Percentiles rank a stretch among this genome's conserved stretches.
Evolutionary conservation across 2,113 vertebrate species (phyloP).

Genomic region (Hoplias malabaricus): DNA sequence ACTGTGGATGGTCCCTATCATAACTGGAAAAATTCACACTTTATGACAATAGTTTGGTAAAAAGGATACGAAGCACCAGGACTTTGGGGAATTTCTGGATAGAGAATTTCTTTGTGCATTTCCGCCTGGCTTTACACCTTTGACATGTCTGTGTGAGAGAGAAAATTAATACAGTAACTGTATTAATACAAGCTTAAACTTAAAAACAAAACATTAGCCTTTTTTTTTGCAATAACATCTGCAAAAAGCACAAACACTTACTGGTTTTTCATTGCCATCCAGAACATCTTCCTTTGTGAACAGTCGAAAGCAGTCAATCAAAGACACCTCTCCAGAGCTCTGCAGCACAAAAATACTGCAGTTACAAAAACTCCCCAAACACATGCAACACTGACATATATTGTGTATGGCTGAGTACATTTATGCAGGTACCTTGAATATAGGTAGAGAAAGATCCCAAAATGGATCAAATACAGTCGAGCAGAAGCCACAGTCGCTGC

Average conservation of each 20-base stretch:
- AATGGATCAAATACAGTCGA: slow-evolving; percentile 95
- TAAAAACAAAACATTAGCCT: background rate
- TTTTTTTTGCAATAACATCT: background rate
- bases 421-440: slow-evolving; percentile 80
- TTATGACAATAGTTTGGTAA: background rate
- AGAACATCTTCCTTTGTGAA: slow-evolving; percentile 94
- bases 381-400: background rate
- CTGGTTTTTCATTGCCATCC: slow-evolving; percentile 93
- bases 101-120: slow-evolving; percentile 94
- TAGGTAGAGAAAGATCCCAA: slow-evolving; percentile 95
- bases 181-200: background rate
- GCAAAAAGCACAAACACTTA: slow-evolving; percentile 54
- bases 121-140: slow-evolving; percentile 87
- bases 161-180: slow-evolving; percentile 7
- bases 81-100: slow-evolving; percentile 97
- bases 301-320: slow-evolving; percentile 90
- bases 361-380: background rate
- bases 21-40: too few species aligned
- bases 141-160: slow-evolving; percentile 80
- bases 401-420: background rate
- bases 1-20: too few species aligned
- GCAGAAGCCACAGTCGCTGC: slow-evolving; percentile 87
- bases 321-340: slow-evolving; percentile 81
- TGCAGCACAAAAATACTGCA: slow-evolving; percentile 69
- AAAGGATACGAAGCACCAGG: slow-evolving; percentile 96